Percentiles rank a stretch among this genome's conserved stretches.
Evolutionary conservation across 2,888 invertebrate genomes (phyloP).

Genomic region (Pilophorus perplexus): DNA sequence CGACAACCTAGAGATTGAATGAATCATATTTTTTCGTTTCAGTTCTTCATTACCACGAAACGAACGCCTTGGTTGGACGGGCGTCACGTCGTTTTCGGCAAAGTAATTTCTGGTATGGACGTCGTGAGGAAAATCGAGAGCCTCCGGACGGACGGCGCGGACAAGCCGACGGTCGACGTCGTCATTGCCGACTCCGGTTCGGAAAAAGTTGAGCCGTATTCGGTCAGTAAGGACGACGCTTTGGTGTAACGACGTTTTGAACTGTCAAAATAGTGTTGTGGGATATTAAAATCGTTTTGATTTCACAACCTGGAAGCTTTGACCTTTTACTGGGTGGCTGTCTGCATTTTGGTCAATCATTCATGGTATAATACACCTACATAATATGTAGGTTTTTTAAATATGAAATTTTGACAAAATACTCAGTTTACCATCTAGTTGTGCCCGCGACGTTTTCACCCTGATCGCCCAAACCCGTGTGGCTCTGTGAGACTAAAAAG

Average conservation of each 20-base stretch:
- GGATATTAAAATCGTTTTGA: too few relatives aligned
- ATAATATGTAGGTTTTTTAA: too few relatives aligned
- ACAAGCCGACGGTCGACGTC: constrained; percentile 79
- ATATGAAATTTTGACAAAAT: too few relatives aligned
- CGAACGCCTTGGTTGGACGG: constrained; percentile 91
- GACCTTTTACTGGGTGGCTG: not conserved
- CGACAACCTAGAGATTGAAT: too few relatives aligned
- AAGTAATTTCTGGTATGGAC: constrained; percentile 66
- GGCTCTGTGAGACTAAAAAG: too few relatives aligned
- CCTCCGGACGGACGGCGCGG: constrained; percentile 68
- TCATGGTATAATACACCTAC: too few relatives aligned
- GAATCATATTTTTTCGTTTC: too few relatives aligned
- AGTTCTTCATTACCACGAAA: constrained; percentile 93
- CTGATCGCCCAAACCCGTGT: too few relatives aligned
- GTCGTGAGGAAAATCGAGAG: constrained; percentile 81
- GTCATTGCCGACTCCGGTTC: constrained; percentile 75
- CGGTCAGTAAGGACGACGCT: constrained; percentile 81
- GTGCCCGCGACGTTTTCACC: too few relatives aligned
- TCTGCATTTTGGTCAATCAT: too few relatives aligned
- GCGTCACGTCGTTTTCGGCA: constrained; percentile 97
- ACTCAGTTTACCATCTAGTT: too few relatives aligned
- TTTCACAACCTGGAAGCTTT: not conserved
- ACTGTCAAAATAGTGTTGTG: too few relatives aligned
- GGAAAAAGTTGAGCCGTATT: constrained; percentile 71
- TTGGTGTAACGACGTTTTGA: not conserved